A percentile compares a stretch with the other conserved stretches of the same genome.
Evolutionary conservation across 2,888 invertebrate genomes (phyloP).

Genomic region (Xanthorhoe spadicearia): DNA sequence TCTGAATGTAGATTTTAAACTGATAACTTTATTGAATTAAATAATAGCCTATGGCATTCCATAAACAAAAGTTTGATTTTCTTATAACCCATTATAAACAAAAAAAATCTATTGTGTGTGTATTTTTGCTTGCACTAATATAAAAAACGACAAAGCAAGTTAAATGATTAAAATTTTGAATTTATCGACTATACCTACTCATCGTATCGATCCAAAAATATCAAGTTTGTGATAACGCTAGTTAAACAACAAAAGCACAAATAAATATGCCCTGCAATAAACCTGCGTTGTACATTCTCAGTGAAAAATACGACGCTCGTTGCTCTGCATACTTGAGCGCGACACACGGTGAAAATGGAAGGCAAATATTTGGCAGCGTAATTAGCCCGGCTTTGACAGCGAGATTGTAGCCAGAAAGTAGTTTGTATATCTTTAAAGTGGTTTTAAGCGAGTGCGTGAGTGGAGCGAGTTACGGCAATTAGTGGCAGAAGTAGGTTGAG

Average conservation of each 20-base stretch:
- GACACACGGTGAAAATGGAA: constrained; percentile 54
- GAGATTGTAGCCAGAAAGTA: constrained; percentile 46
- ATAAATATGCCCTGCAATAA: background rate
- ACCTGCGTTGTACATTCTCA: constrained; percentile 22
- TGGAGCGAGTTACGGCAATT: constrained; percentile 20
- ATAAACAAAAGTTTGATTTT: too few species aligned
- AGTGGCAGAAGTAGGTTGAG: constrained; percentile 12
- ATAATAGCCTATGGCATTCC: too few species aligned
- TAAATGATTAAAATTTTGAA: too few species aligned
- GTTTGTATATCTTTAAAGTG: constrained; percentile 45
- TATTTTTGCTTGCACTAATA: too few species aligned
- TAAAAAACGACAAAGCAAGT: too few species aligned
- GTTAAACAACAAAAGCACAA: background rate
- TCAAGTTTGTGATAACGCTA: background rate
- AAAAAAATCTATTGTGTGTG: too few species aligned
- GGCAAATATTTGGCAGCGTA: constrained; percentile 64
- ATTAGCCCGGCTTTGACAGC: constrained; percentile 58
- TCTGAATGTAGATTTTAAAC: too few species aligned
- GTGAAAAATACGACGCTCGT: constrained; percentile 39
- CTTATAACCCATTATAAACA: too few species aligned
- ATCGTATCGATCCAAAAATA: too few species aligned
- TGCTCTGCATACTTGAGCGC: constrained; percentile 54
- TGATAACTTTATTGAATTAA: too few species aligned
- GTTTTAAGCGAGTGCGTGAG: constrained; percentile 30
- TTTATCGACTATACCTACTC: too few species aligned